Evolutionary conservation across 2,888 invertebrate species (phyloP), one percentile per base, ranked within the genome.

Genomic region (Brenthis hecate): DNA sequence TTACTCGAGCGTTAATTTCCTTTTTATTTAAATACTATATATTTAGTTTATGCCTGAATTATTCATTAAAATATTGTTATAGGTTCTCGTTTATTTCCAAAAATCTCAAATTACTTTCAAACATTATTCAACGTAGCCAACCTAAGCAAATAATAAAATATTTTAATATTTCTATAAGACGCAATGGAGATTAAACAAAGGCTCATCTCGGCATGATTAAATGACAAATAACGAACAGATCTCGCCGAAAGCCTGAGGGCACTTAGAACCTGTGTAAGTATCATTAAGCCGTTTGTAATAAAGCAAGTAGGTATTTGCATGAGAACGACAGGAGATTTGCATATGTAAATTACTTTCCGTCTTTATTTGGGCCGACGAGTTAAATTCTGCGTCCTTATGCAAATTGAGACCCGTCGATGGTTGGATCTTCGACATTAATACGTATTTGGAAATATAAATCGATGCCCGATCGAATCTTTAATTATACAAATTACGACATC

Each of bases 301-400:
- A 89, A 87, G 83, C 85, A 85, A 85, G 83, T 81, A 79, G 78
- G 83, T 89, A 89, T 91, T 91, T 89, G 89, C 89, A 91, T 89
- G 86, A 86, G 85, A 89, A 88, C 87, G 86, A 85, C 83, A 80
- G 81, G 81, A 63, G 85, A 92, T 92, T 92, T 90, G 88, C 91
- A 91, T 92, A 92, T 92, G 91, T 85, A 91, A 92, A 91, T 92
- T 82, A 84, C 85, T 86, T 85, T 87, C 85, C 85, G 86, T 85
- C 89, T 89, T 89, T 89, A 89, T 89, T 91, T 87, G 87, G 87
- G 84, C 84, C 85, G 85, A 83, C 86, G 86, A 87, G 85, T 85
- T 85, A 85, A 85, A 86, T 82, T 85, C 82, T 76, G 77, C 78
- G 84, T 86, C 84, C 84, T 88, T 86, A 87, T 88, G 89, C 81